Percentiles rank a stretch among this genome's conserved stretches.
Evolutionary conservation across 2,797 vertebrate species (phyloP).

Genomic region (Cuniculus paca): DNA sequence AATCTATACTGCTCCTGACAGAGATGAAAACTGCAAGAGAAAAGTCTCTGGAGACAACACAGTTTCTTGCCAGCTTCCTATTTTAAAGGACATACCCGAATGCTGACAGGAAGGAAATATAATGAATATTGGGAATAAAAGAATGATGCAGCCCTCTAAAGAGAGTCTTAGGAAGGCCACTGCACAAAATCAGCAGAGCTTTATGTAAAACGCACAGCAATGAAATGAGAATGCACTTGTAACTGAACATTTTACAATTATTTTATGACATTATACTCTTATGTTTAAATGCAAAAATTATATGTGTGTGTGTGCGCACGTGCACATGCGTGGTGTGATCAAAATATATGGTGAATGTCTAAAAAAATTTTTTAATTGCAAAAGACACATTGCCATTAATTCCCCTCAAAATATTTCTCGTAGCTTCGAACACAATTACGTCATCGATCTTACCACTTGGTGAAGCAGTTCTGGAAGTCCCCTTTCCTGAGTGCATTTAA

Average conservation of each 20-base stretch:
- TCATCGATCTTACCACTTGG: not conserved
- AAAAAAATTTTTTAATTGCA: not conserved
- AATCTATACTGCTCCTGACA: not conserved
- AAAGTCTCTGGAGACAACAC: not conserved
- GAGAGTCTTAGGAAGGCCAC: slow-evolving; percentile 39
- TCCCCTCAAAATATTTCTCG: not conserved
- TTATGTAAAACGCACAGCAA: slow-evolving; percentile 45
- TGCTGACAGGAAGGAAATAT: slow-evolving; percentile 41
- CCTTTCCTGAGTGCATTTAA: not conserved
- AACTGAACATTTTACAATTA: not conserved
- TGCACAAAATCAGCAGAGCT: slow-evolving; percentile 14
- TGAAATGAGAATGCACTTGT: slow-evolving; percentile 7
- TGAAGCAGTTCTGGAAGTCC: not conserved
- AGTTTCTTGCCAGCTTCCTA: not conserved
- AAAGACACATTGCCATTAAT: not conserved
- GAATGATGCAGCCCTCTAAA: not conserved
- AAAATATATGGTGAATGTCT: not conserved
- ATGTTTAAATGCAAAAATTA: slow-evolving; percentile 46
- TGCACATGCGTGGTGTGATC: not conserved
- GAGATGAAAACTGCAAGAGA: not conserved
- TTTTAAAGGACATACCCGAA: slow-evolving; percentile 48
- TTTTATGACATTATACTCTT: not conserved
- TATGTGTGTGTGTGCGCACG: too few species aligned
- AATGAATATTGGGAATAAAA: not conserved
- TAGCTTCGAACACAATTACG: not conserved